Base-by-base conservation (phyloP, 2,888 invertebrate genomes). In the Caenorhabditis sulstoni region DNA sequence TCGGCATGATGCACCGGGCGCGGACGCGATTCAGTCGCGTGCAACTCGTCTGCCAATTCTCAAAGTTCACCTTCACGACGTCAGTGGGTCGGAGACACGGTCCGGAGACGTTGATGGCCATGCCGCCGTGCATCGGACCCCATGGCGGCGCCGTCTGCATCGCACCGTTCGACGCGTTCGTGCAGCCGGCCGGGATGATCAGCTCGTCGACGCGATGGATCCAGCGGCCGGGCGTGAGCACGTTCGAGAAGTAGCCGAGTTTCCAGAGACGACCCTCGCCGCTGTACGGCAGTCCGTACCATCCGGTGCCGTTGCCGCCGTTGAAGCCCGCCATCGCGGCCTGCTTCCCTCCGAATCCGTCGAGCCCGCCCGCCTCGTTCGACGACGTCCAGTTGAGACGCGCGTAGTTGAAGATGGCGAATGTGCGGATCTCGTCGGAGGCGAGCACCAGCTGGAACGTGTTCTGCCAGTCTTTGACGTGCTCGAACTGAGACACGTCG, bases 91-190 rank as follows among this genome's bases (percentile, higher is more conserved):
- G 93, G 90, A 97, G 95, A 90, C 98, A 98, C 1, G 97, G 96
- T 0, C 97, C 98, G 0, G 97, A 96, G 74, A 98, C 95, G 90
- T 97, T 97, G 45, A 98, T 95, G 65, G 97, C 94, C 0, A 96
- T 95, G 1, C 98, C 98, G 3, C 98, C 98, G 83, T 97, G 92
- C 97, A 98, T 97, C 91, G 95, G 96, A 4, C 96, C 97, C 90
- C 95, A 95, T 91, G 96, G 96, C 0, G 97, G 97, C 0, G 96
- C 96, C 88, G 87, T 87, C 49, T 85, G 65, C 85, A 89, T 81
- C 62, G 65, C 77, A 16, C 85, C 88, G 47, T 87, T 85, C 20
- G 84, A 84, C 12, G 86, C 87, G 66, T 88, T 88, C 41, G 86
- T 88, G 64, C 88, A 88, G 4, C 88, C 86, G 9, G 82, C 85